Evolutionary conservation across 2,113 vertebrate species (phyloP), one percentile per base, ranked within the genome.

Genomic region (Syngnathus floridae): DNA sequence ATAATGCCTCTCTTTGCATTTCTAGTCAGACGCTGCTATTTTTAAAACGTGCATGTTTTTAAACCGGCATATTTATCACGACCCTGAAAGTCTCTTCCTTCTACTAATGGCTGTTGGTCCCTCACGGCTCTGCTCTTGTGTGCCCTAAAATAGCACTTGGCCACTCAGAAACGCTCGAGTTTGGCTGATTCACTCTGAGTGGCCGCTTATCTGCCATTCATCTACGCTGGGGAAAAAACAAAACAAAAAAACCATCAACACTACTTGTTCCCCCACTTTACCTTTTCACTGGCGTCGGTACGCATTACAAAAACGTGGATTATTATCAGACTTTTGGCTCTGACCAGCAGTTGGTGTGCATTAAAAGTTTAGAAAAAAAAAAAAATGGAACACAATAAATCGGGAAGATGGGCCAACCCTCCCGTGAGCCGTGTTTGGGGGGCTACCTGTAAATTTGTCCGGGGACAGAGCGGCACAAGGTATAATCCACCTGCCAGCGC

Each of bases 401-500:
- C 0, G 37, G 43, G 38, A 41, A 61, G 38, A 43, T 16, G 21
- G 59, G 12, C 59, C n/a, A 26, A 26, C 59, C 21, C 38, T 43
- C 38, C 12, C 6, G 38, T 22, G 58, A 22, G 36, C n/a, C 78
- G 71, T 69, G 82, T 81, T 83, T 72, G 82, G 83, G 83, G 82
- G 85, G 82, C 75, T 83, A 73, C 80, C 80, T 87, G 86, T 88
- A 85, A 85, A 91, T 91, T 89, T 87, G 85, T 88, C 87, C 80
- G 76, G 89, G 89, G 90, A 91, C 89, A 78, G 81, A 87, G 85
- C 78, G 62, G 84, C 75, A 67, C 73, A 67, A 82, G 78, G 85
- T 85, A 88, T 90, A 91, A 91, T 89, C 88, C 88, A 89, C 86
- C 88, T 89, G 89, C 86, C 90, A 88, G 77, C 80, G 82, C 83